Evolutionary conservation across 2,888 invertebrate species (phyloP), one percentile per base, ranked within the genome.

Genomic region (Conops quadrifasciatus): DNA sequence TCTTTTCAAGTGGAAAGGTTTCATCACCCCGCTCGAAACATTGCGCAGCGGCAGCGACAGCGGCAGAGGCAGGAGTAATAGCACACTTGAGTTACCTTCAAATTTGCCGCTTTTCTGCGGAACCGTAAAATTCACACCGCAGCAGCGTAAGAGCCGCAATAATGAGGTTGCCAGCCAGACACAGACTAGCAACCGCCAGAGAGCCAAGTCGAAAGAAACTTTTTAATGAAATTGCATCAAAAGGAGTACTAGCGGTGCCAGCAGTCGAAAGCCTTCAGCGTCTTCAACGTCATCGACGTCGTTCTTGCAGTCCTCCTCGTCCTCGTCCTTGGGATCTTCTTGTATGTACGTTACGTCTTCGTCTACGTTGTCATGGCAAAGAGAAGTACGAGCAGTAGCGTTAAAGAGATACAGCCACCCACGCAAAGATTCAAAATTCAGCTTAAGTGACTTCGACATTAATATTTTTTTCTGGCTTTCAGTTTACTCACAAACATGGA

Each of bases 151-250:
- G 56, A 58, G 45, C 67, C 56, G 43, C 58, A 58, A 67, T 58
- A 67, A 67, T 45, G 58, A 67, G 45, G 58, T 26, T 58, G 58
- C 58, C 67, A 58, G 26, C n/a, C 13, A 28, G 58, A 19, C 9
- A 53, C n/a, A 67, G 36, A 56, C 56, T 67, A 53, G 56, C 56
- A 67, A 56, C 45, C 67, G 67, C 67, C 58, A 58, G 45, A 67
- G 58, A 67, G 56, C 15, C 67, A 45, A 58, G 45, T 67, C 58
- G 21, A 67, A 67, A 58, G 66, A 67, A 67, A 67, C 67, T 67
- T 67, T 67, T 67, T 67, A 67, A 67, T 67, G 67, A 67, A 67
- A 67, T 67, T 58, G 67, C 67, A 43, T 43, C 24, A 45, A 47
- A 58, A 67, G 56, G 21, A 67, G 58, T 43, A n/a, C n/a, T n/a